Evolutionary conservation across 2,888 invertebrate species (phyloP).

Genomic region (Arctia plantaginis): DNA sequence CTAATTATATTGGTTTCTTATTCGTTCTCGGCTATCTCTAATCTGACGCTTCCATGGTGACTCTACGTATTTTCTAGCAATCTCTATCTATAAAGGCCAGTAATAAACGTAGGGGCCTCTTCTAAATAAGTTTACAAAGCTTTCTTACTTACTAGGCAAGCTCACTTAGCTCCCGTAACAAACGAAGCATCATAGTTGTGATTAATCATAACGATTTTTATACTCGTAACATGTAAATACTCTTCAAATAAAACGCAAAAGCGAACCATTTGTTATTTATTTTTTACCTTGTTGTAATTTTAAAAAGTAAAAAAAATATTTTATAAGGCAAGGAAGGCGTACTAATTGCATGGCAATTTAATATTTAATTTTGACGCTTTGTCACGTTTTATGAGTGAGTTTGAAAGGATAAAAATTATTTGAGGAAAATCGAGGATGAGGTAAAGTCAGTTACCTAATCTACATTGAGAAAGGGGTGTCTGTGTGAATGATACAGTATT

Average conservation of each 20-base stretch:
- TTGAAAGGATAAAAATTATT: slow-evolving; percentile 7
- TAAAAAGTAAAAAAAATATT: not conserved
- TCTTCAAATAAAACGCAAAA: not conserved
- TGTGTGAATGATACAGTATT: not conserved
- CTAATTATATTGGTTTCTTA: too few relatives aligned
- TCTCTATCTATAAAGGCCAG: not conserved
- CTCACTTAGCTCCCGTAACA: not conserved
- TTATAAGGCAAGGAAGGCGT: not conserved
- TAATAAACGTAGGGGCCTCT: not conserved
- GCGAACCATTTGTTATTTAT: not conserved
- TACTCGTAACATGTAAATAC: not conserved
- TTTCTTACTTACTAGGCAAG: too few relatives aligned
- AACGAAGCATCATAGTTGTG: not conserved
- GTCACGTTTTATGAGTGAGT: slow-evolving; percentile 3
- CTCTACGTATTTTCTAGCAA: not conserved
- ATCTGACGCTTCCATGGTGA: not conserved
- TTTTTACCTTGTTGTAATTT: not conserved
- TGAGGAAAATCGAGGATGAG: not conserved
- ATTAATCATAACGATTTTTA: not conserved
- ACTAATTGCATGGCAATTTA: slow-evolving; percentile 22
- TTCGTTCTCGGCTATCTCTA: too few relatives aligned
- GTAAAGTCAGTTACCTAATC: not conserved
- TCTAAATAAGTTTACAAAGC: not conserved
- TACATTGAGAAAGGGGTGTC: too few relatives aligned
- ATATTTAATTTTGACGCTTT: slow-evolving; percentile 21